phyloP scores from a whole-genome alignment of 2,113 vertebrate species.

The Limnothrissa miodon region DNA sequence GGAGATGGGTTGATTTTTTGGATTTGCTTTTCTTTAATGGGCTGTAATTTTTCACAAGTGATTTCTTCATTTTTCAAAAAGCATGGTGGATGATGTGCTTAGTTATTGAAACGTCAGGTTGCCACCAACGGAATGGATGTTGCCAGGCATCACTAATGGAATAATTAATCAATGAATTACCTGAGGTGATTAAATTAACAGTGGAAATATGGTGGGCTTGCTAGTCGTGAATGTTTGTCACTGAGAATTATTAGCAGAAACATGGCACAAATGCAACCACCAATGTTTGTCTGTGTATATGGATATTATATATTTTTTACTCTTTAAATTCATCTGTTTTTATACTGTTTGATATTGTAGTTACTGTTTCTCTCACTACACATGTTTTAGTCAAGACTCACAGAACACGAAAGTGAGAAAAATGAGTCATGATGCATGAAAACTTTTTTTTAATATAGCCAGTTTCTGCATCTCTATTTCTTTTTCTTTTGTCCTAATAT shows the following conservation, averaged over 20 bases:
- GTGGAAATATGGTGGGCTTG: slow-evolving; percentile 57
- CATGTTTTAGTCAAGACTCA: neutral
- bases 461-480: neutral
- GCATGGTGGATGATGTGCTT: neutral
- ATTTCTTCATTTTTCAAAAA: neutral
- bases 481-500: neutral
- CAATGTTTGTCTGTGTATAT: slow-evolving; percentile 44
- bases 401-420: neutral
- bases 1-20: neutral
- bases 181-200: slow-evolving; percentile 72
- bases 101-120: slow-evolving; percentile 70
- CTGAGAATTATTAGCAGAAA: slow-evolving; percentile 59
- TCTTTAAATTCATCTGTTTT: neutral
- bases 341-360: neutral
- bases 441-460: neutral
- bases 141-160: slow-evolving; percentile 75
- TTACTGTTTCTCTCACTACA: neutral
- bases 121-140: slow-evolving; percentile 68
- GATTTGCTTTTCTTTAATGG: slow-evolving; percentile 25
- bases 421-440: neutral
- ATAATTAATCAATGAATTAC: slow-evolving; percentile 75
- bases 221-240: slow-evolving; percentile 67
- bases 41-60: neutral
- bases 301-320: neutral
- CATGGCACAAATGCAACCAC: slow-evolving; percentile 62